A percentile compares a stretch with the other conserved stretches of the same genome.
Conservation (phyloP, 2,113 vertebrate species). For the Uria lomvia region DNA sequence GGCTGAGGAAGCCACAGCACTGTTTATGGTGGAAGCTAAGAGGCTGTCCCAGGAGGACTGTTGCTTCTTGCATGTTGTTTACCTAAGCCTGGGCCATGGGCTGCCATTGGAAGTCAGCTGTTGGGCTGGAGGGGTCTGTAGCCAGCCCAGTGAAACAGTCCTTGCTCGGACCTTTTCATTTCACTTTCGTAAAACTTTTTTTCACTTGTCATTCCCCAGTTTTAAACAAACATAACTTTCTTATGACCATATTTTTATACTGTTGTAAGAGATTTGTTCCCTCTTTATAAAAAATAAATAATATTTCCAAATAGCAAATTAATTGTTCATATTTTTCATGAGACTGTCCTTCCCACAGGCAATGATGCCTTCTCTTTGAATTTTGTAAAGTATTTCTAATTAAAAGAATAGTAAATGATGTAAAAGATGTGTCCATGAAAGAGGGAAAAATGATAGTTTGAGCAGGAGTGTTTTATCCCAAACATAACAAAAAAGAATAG, state of each 20-base stretch:
- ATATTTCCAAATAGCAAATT: not conserved
- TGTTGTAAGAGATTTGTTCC: not conserved
- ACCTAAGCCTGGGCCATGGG: accelerated
- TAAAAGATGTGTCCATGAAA: not conserved
- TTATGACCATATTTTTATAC: not conserved
- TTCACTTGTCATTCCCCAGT: not conserved
- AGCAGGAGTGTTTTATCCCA: not conserved
- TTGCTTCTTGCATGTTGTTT: not conserved
- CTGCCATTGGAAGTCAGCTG: accelerated
- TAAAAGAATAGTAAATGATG: not conserved
- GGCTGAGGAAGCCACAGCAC: not conserved
- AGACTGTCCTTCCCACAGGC: not conserved
- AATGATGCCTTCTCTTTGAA: not conserved
- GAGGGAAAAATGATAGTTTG: not conserved
- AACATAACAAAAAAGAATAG: not conserved
- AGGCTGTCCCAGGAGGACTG: not conserved
- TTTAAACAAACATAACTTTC: not conserved
- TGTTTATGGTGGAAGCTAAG: not conserved
- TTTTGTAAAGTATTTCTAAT: not conserved
- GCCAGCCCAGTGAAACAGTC: not conserved
- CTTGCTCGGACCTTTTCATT: not conserved
- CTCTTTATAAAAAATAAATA: not conserved
- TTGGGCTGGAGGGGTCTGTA: not conserved
- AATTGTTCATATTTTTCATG: not conserved
- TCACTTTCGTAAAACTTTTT: not conserved